phyloP scores from a whole-genome alignment of 2,797 vertebrate genomes.

The Antrozous pallidus region DNA sequence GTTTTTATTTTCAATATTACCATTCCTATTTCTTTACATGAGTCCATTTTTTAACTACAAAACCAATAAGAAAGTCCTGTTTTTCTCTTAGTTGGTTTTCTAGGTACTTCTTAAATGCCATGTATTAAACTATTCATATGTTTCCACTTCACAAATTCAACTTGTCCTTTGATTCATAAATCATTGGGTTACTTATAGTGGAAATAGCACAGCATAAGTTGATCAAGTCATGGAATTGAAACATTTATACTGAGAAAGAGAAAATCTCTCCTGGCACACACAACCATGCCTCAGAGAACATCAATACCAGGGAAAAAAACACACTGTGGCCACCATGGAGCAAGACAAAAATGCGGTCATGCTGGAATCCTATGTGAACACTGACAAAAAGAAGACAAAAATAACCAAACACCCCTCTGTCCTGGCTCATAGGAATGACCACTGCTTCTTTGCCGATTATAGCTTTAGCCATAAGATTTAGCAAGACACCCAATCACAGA shows the following conservation, averaged over 20 bases:
- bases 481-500: rapidly evolving
- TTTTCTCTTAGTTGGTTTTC: background rate
- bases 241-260: background rate
- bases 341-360: background rate
- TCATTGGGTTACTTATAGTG: background rate
- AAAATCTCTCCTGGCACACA: background rate
- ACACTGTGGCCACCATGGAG: rapidly evolving
- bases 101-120: background rate
- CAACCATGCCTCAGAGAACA: background rate
- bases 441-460: background rate
- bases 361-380: rapidly evolving
- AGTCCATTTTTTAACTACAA: background rate
- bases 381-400: background rate
- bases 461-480: background rate
- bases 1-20: background rate
- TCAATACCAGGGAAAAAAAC: background rate
- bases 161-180: background rate
- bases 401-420: rapidly evolving
- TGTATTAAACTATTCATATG: background rate
- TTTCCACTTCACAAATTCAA: background rate
- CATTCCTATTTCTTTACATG: background rate
- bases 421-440: rapidly evolving
- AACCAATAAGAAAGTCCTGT: background rate
- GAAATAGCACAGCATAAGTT: background rate
- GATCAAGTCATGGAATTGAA: rapidly evolving